phyloP scores from a whole-genome alignment of 2,113 vertebrate genomes.

The Semicossyphus pulcher region DNA sequence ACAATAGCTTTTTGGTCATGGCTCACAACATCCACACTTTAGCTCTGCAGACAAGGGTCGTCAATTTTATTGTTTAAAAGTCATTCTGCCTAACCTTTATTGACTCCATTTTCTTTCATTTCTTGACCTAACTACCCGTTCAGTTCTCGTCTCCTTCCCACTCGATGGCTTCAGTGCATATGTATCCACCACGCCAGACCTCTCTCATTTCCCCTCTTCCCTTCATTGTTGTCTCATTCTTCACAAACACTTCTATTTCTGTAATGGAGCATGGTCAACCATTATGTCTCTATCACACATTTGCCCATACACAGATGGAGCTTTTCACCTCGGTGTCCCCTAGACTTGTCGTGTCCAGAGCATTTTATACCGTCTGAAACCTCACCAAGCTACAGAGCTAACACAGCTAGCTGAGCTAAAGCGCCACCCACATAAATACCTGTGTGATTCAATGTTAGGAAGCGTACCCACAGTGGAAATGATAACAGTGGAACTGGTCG shows the following conservation, averaged over 20 bases:
- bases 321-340: constrained; percentile 74
- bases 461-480: constrained; percentile 69
- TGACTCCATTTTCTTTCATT: constrained; percentile 85
- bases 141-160: constrained; percentile 66
- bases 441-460: constrained; percentile 64
- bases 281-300: constrained; percentile 70
- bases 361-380: constrained; percentile 34
- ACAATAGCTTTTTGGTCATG: constrained; percentile 81
- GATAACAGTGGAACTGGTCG: constrained; percentile 73
- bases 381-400: constrained; percentile 14
- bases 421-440: constrained; percentile 57
- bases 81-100: constrained; percentile 84
- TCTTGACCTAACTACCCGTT: constrained; percentile 85
- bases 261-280: constrained; percentile 77
- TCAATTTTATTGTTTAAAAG: constrained; percentile 88
- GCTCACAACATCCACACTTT: constrained; percentile 79
- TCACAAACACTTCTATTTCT: constrained; percentile 78
- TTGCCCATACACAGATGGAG: constrained; percentile 69
- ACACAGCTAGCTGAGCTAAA: constrained; percentile 36
- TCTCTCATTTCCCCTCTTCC: constrained; percentile 70
- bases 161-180: constrained; percentile 60
- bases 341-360: constrained; percentile 21
- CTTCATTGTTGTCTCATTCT: constrained; percentile 71
- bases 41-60: constrained; percentile 76
- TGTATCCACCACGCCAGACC: constrained; percentile 77